Conservation (phyloP, 2,888 invertebrate genomes). For the Drosophila falleni region DNA sequence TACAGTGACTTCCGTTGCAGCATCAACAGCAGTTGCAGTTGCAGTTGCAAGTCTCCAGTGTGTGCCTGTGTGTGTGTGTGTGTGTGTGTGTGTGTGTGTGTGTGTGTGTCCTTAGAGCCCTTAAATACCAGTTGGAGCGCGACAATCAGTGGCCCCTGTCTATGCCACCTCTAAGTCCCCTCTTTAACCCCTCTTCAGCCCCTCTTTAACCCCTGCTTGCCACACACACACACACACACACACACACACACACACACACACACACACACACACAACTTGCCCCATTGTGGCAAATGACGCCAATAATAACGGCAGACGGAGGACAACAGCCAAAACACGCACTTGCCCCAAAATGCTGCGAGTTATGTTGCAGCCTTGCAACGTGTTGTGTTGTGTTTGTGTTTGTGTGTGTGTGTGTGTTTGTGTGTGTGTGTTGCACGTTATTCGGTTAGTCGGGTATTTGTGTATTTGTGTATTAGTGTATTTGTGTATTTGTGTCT, state of each 20-base stretch:
- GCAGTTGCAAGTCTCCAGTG: slow-evolving; percentile 20
- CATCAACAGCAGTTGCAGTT: slow-evolving; percentile 18
- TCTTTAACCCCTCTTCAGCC: neutral
- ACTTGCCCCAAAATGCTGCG: slow-evolving; percentile 14
- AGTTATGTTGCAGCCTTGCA: slow-evolving; percentile 7
- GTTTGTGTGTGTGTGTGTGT: neutral
- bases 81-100: slow-evolving; percentile 10
- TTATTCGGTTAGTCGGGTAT: no score
- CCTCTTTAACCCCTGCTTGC: neutral
- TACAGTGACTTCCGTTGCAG: slow-evolving; percentile 58
- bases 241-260: no score
- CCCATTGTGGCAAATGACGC: slow-evolving; percentile 38
- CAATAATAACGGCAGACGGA: slow-evolving; percentile 43
- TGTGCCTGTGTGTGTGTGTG: neutral
- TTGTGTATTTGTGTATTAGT: neutral
- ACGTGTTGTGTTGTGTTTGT: slow-evolving; percentile 2
- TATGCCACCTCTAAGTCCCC: neutral
- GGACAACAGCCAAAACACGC: slow-evolving; percentile 9
- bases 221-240: neutral
- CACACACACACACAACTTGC: neutral
- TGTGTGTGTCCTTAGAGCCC: slow-evolving; percentile 33
- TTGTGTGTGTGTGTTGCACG: neutral
- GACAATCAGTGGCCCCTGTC: slow-evolving; percentile 31
- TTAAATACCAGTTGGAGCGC: slow-evolving; percentile 47
- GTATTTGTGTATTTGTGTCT: neutral